Conservation (phyloP, 2,888 invertebrate species). For the Psylliodes chrysocephalus region DNA sequence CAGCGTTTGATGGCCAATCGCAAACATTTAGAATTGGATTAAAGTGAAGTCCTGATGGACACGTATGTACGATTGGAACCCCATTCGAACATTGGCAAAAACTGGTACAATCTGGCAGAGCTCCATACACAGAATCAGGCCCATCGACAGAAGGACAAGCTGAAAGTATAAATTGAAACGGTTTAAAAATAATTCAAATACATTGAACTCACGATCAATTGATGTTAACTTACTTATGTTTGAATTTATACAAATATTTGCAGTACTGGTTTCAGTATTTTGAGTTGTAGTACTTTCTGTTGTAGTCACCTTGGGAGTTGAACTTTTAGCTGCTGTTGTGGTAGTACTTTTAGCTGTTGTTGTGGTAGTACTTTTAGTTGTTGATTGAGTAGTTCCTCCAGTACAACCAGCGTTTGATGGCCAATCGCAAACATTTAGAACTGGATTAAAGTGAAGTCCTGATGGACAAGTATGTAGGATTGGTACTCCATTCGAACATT, state of each 20-base stretch:
- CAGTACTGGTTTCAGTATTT: neutral
- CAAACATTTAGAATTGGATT: constrained; percentile 35
- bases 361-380: neutral
- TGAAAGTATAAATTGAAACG: no score
- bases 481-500: constrained; percentile 37
- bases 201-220: neutral
- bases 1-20: constrained; percentile 29
- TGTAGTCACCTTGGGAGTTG: neutral
- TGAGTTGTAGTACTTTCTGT: neutral
- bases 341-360: constrained; percentile 4
- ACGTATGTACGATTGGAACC: constrained; percentile 25
- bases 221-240: neutral
- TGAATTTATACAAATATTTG: neutral
- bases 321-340: neutral
- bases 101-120: constrained; percentile 31
- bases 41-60: constrained; percentile 37
- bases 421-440: constrained; percentile 34
- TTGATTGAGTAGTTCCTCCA: neutral
- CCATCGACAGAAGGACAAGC: constrained; percentile 35
- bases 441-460: constrained; percentile 36
- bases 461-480: constrained; percentile 31
- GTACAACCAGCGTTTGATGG: constrained; percentile 17
- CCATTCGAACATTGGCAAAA: constrained; percentile 41
- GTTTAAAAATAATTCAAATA: neutral
- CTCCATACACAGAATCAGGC: constrained; percentile 30